A percentile compares a stretch with the other conserved stretches of the same genome.
Evolutionary conservation across 2,113 vertebrate species (phyloP).

Genomic region (Gnathonemus longibarbis): DNA sequence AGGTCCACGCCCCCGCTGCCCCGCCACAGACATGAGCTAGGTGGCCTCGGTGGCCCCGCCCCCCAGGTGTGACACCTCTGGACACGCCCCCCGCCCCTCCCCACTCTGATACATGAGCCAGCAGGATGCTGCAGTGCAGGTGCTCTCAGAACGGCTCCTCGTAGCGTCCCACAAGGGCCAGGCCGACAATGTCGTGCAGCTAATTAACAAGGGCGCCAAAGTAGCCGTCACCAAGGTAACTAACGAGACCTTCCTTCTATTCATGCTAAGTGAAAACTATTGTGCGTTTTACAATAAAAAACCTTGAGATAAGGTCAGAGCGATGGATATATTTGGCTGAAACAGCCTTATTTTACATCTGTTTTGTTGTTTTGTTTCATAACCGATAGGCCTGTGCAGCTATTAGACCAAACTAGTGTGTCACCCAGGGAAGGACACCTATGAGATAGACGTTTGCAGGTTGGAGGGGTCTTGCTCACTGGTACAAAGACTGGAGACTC

Average conservation of each 20-base stretch:
- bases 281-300: constrained; percentile 2
- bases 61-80: constrained; percentile 31
- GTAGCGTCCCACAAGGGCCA: constrained; percentile 95
- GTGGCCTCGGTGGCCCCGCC: constrained; percentile 19
- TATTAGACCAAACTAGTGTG: neutral
- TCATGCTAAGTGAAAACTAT: neutral
- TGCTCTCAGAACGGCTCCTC: constrained; percentile 94
- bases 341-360: neutral
- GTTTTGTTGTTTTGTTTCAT: neutral
- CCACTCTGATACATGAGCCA: constrained; percentile 92
- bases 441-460: neutral
- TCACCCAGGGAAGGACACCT: neutral
- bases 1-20: constrained; percentile 27
- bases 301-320: neutral
- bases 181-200: constrained; percentile 94
- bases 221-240: constrained; percentile 97
- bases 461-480: neutral
- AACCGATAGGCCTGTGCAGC: neutral
- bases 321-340: neutral
- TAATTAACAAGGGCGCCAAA: constrained; percentile 97
- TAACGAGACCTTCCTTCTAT: constrained; percentile 37
- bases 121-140: constrained; percentile 86
- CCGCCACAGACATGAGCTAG: constrained; percentile 42
- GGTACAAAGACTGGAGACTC: neutral
- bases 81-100: constrained; percentile 40